Base-by-base conservation (phyloP, 1,140 invertebrate genomes). In the Zaprionus davidi region DNA sequence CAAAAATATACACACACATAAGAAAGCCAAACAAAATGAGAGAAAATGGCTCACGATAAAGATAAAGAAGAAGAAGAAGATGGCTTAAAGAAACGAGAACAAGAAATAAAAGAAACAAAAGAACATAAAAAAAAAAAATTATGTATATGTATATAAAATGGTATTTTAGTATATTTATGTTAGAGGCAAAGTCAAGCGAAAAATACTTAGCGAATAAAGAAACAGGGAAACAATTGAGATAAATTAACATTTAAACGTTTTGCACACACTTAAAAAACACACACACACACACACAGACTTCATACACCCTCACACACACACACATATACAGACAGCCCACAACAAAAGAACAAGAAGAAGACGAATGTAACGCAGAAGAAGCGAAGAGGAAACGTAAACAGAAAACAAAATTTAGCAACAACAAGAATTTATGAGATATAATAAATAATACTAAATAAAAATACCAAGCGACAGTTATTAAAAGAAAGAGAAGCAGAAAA, bases 351-450 rank as follows among this genome's bases (percentile, higher is more conserved):
- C 41, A 71, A 73, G n/a, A 17, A 17, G 41, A 44, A 60, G 65
- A 82, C 24, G 15, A 17, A 56, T 15, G 24, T 34, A 57, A 17
- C 24, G 9, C 11, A 56, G 22, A 36, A 9, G 55, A 67, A 12
- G 34, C 26, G 28, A 44, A 56, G 26, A 38, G 38, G 38, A 15
- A 38, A 60, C 24, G 58, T n/a, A 85, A 86, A 81, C 17, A 82
- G 51, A 84, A 91, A 91, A 91, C 76, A 88, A 91, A 91, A 91
- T 88, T 87, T 88, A 91, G 88, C 88, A 91, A 85, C 88, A 87
- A 83, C 87, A 90, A 59, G 87, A 91, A 91, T 91, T 90, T 91
- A 91, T 91, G 83, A 88, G 81, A 87, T 88, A 88, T 88, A 91
- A 87, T 84, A 91, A 82, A 78, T 75, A 78, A 68, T 51, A 77